A percentile compares a stretch with the other conserved stretches of the same genome.
Evolutionary conservation across 2,888 invertebrate species (phyloP).

Genomic region (Dorcus parallelipipedus): DNA sequence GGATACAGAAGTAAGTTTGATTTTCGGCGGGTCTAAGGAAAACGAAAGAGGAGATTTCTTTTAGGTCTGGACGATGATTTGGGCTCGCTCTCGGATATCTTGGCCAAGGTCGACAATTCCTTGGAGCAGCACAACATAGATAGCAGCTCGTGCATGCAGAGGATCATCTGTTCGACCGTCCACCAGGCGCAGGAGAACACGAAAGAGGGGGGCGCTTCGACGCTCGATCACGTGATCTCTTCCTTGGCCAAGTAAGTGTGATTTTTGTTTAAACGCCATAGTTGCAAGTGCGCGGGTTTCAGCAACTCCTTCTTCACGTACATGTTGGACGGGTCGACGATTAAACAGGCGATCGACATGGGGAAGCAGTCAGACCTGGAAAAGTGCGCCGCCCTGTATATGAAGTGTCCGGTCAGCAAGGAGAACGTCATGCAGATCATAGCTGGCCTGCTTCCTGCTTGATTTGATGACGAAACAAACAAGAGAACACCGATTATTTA

Average conservation of each 20-base stretch:
- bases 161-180: conserved; percentile 69
- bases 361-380: conserved; percentile 57
- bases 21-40: background rate
- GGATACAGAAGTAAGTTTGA: conserved; percentile 68
- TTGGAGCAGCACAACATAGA: conserved; percentile 69
- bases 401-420: conserved; percentile 66
- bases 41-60: conserved; percentile 7
- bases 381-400: conserved; percentile 57
- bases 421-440: conserved; percentile 65
- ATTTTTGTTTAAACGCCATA: background rate
- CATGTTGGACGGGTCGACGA: conserved; percentile 67
- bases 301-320: conserved; percentile 68
- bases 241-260: conserved; percentile 59
- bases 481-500: background rate
- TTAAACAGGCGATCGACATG: conserved; percentile 66
- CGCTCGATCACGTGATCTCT: conserved; percentile 61
- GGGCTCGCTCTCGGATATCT: conserved; percentile 60
- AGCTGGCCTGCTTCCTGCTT: conserved; percentile 62
- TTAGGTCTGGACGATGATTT: conserved; percentile 43
- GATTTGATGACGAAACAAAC: conserved; percentile 23
- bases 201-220: conserved; percentile 59
- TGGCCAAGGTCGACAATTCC: conserved; percentile 63
- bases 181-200: conserved; percentile 66
- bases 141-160: conserved; percentile 67
- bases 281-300: conserved; percentile 33